A percentile compares a stretch with the other conserved stretches of the same genome.
These are phyloP conservation scores for Lycophotia porphyrea DNA, from an alignment of 2,888 invertebrate species.

Conservation along the genomic window DNA sequence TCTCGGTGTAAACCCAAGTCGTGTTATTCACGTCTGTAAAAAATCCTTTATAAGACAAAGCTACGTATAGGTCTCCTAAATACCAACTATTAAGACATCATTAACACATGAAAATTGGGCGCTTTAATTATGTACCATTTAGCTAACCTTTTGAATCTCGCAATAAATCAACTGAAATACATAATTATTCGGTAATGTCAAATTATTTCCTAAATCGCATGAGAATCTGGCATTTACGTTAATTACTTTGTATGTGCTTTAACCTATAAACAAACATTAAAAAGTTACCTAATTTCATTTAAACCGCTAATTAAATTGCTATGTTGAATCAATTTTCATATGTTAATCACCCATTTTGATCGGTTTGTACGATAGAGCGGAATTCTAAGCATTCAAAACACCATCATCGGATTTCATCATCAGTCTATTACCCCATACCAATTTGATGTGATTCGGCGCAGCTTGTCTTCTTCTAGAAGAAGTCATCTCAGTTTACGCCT, in stretches of 20 bases:
- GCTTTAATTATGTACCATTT: background rate
- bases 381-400: background rate
- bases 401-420: background rate
- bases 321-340: slow-evolving; percentile 12
- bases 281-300: background rate
- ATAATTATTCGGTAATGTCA: slow-evolving; percentile 3
- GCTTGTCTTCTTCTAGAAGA: background rate
- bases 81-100: slow-evolving; percentile 2
- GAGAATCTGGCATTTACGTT: slow-evolving; percentile 38
- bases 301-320: background rate
- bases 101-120: background rate
- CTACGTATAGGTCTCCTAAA: background rate
- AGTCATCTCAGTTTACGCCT: background rate
- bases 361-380: background rate
- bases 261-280: background rate
- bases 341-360: background rate
- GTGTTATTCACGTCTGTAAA: background rate
- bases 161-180: slow-evolving; percentile 8
- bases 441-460: background rate
- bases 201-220: slow-evolving; percentile 6
- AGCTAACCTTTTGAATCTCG: background rate
- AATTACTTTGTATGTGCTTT: background rate
- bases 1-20: background rate
- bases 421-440: background rate
- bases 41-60: background rate